These are phyloP conservation scores for Rhogogaster chlorosoma DNA, from an alignment of 2,888 invertebrate species.

Conservation along the genomic window DNA sequence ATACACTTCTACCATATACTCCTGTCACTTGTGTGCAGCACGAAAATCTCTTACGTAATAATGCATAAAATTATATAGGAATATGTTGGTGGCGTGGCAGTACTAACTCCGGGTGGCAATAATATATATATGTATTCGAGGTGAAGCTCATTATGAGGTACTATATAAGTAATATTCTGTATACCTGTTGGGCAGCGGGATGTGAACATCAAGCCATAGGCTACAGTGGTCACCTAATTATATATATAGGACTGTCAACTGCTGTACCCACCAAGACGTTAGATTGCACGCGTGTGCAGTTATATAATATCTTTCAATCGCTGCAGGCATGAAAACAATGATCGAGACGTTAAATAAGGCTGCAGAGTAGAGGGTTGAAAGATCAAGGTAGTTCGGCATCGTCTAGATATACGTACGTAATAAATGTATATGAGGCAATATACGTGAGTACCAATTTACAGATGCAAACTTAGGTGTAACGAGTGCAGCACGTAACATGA, in stretches of 20 bases:
- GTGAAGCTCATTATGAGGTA: neutral
- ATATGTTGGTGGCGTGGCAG: neutral
- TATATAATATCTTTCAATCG: neutral
- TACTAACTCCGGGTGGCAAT: neutral
- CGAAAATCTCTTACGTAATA: neutral
- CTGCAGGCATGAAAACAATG: neutral
- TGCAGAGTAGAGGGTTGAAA: constrained; percentile 15
- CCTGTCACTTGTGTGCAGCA: neutral
- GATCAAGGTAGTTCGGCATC: constrained; percentile 14
- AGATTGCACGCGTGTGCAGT: neutral
- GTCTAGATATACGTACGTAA: neutral
- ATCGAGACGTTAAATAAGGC: neutral
- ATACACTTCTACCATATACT: no score
- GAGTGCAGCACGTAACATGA: neutral
- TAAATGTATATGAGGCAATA: neutral
- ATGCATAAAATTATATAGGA: neutral
- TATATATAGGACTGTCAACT: neutral
- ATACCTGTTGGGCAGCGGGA: neutral
- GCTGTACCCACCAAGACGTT: neutral
- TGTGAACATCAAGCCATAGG: neutral
- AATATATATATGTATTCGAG: neutral
- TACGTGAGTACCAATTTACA: neutral
- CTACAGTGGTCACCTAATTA: neutral
- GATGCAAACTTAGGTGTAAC: neutral
- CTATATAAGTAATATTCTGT: neutral